These are phyloP conservation scores for Dasypus novemcinctus DNA, from an alignment of 2,113 vertebrate genomes.

Conservation along the genomic window DNA sequence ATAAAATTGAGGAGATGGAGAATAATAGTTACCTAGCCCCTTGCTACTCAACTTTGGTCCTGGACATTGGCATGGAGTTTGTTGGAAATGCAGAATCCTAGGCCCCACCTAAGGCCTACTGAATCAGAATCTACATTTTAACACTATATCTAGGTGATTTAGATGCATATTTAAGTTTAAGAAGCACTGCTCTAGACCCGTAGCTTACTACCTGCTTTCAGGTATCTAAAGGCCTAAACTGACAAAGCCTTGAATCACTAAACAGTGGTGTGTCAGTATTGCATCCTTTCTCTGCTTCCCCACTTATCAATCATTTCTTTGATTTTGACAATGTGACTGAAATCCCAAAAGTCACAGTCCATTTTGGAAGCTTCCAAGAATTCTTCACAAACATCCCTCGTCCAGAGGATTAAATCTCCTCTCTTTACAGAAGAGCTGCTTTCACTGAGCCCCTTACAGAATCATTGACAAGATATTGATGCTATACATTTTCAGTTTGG, in stretches of 20 bases:
- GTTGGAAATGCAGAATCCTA: neutral
- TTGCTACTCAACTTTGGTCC: neutral
- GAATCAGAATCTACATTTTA: neutral
- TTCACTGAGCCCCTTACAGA: slow-evolving; percentile 47
- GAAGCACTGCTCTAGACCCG: neutral
- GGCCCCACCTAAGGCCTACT: neutral
- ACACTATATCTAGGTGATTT: neutral
- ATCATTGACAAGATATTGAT: slow-evolving; percentile 57
- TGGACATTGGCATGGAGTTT: neutral
- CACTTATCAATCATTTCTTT: neutral
- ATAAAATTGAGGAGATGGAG: neutral
- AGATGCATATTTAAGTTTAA: neutral
- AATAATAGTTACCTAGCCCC: neutral
- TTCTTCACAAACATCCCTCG: slow-evolving; percentile 27
- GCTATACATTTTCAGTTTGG: slow-evolving; percentile 49
- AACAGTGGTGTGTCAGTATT: neutral
- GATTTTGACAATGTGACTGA: neutral
- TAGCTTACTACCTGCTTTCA: neutral
- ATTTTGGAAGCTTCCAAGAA: slow-evolving; percentile 55
- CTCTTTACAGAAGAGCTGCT: slow-evolving; percentile 51
- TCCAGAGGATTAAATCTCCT: slow-evolving; percentile 21
- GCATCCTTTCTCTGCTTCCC: neutral
- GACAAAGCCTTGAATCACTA: neutral
- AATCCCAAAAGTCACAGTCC: slow-evolving; percentile 20
- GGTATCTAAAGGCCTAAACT: neutral